Evolutionary conservation across 2,888 invertebrate species (phyloP).

Genomic region (Latheticus oryzae): DNA sequence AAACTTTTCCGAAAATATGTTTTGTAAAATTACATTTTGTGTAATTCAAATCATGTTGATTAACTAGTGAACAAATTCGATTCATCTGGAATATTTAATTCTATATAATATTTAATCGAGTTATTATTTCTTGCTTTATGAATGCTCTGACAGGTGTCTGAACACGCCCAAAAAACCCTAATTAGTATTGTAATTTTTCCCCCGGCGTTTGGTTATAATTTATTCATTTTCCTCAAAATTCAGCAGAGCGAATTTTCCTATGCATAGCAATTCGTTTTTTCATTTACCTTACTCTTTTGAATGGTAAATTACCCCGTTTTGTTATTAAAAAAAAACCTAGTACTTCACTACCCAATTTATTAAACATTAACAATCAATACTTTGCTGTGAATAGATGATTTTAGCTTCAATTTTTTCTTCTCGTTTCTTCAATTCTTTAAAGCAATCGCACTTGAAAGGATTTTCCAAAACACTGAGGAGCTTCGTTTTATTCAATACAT

Average conservation of each 20-base stretch:
- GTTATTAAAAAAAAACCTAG: constrained; percentile 3
- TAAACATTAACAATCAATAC: constrained; percentile 20
- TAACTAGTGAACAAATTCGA: too few relatives aligned
- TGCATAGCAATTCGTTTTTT: constrained; percentile 32
- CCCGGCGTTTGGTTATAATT: constrained; percentile 10
- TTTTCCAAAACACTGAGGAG: constrained; percentile 49
- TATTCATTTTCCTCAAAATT: constrained; percentile 17
- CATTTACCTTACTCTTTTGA: constrained; percentile 24
- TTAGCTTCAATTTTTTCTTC: constrained; percentile 6
- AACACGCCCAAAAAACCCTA: constrained; percentile 6
- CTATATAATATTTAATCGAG: too few relatives aligned
- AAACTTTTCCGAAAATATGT: too few relatives aligned
- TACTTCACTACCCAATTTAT: constrained; percentile 4
- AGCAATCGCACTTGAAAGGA: constrained; percentile 52
- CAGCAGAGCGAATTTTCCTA: constrained; percentile 13
- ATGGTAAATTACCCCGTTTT: constrained; percentile 2
- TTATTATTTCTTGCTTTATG: too few relatives aligned
- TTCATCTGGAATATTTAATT: too few relatives aligned
- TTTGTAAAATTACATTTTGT: too few relatives aligned
- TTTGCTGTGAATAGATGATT: constrained; percentile 15
- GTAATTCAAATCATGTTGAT: too few relatives aligned
- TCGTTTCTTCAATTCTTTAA: constrained; percentile 44
- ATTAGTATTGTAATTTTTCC: constrained; percentile 24
- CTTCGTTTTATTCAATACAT: constrained; percentile 50
- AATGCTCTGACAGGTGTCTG: constrained; percentile 7